Evolutionary conservation across 2,113 vertebrate species (phyloP).

Genomic region (Arenaria interpres): DNA sequence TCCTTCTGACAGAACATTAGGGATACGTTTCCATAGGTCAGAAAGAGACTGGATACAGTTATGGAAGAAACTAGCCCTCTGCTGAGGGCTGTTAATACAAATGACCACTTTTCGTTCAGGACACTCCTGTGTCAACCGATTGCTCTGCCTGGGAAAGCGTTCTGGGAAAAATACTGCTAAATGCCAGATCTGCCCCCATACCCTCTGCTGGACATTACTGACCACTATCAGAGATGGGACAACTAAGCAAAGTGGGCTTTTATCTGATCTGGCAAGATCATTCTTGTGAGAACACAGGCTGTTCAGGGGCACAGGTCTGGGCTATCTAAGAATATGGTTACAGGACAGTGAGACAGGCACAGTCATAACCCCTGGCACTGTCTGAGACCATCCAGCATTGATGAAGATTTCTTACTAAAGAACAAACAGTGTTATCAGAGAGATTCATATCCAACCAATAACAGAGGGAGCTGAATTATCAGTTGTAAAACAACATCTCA

Average conservation of each 20-base stretch:
- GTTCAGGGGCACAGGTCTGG: fast-evolving
- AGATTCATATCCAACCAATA: neutral
- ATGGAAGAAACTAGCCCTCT: neutral
- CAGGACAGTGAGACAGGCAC: neutral
- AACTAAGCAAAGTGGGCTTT: neutral
- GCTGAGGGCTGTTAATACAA: neutral
- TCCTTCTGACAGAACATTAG: neutral
- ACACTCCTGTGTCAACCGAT: neutral
- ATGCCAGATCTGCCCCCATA: neutral
- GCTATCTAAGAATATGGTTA: neutral
- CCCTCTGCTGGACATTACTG: neutral
- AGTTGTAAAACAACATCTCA: neutral
- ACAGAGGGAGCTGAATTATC: neutral
- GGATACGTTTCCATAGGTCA: neutral
- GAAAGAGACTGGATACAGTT: neutral
- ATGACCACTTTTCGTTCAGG: neutral
- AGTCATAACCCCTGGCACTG: neutral
- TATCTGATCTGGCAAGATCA: neutral
- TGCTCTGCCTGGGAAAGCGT: neutral
- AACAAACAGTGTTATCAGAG: neutral
- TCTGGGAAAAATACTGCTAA: neutral
- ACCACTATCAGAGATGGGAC: neutral
- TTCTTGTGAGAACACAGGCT: neutral
- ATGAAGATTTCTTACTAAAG: neutral
- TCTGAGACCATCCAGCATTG: neutral